A percentile compares a stretch with the other conserved stretches of the same genome.
phyloP scores from a whole-genome alignment of 2,113 vertebrate species.

The Neotoma lepida region DNA sequence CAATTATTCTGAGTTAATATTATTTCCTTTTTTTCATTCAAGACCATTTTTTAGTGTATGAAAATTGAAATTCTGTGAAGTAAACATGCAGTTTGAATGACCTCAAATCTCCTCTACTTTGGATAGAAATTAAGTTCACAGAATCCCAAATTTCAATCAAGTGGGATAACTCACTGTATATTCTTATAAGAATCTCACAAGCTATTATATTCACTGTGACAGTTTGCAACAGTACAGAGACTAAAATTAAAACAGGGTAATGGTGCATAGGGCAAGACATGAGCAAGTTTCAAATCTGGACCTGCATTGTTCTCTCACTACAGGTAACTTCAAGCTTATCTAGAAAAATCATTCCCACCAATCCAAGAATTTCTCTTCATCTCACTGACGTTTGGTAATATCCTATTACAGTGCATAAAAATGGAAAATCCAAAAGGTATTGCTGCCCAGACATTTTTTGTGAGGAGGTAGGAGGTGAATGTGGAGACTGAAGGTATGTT shows the following conservation, averaged over 20 bases:
- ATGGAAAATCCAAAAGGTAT: not conserved
- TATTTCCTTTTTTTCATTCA: not conserved
- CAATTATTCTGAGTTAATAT: not conserved
- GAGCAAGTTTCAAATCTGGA: too few relatives aligned
- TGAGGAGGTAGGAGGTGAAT: not conserved
- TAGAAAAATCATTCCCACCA: not conserved
- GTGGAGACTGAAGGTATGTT: rapidly evolving
- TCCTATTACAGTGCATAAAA: not conserved
- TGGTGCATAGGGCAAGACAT: too few relatives aligned
- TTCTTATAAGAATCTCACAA: not conserved
- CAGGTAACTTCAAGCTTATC: not conserved
- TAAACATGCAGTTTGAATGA: not conserved
- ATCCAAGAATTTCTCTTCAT: not conserved
- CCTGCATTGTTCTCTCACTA: not conserved
- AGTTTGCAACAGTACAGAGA: not conserved
- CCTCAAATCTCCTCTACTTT: not conserved
- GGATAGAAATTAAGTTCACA: not conserved
- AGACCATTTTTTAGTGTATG: not conserved
- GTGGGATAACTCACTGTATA: not conserved
- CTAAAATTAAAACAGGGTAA: not conserved
- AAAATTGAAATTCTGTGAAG: not conserved
- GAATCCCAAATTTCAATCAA: not conserved
- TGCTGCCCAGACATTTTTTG: not conserved
- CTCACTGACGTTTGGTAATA: not conserved
- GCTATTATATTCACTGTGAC: not conserved